Evolutionary conservation across 2,797 vertebrate species (phyloP).

Genomic region (Gallirallus australis): DNA sequence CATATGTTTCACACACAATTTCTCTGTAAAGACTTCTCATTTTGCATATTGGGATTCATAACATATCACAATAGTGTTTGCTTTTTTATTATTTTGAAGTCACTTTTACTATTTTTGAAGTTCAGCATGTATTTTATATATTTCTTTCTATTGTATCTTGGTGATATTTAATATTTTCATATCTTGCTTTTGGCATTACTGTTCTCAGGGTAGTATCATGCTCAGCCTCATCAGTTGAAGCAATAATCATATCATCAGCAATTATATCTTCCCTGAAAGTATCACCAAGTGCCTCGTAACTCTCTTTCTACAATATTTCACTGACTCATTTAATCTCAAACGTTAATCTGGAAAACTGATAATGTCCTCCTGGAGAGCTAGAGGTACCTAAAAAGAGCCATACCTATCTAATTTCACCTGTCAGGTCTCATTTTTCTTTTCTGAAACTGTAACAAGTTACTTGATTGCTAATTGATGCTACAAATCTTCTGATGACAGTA

Average conservation of each 20-base stretch:
- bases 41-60: not conserved
- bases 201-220: not conserved
- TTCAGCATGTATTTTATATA: not conserved
- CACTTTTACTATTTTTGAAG: not conserved
- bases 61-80: not conserved
- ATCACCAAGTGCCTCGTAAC: conserved; percentile 42
- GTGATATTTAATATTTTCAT: conserved; percentile 6
- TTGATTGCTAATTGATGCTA: conserved; percentile 17
- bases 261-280: conserved; percentile 14
- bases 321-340: conserved; percentile 55
- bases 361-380: conserved; percentile 4
- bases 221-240: conserved; percentile 26
- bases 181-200: not conserved
- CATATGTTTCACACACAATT: not conserved
- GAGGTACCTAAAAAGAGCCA: conserved; percentile 9
- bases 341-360: conserved; percentile 46
- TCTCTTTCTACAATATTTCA: conserved; percentile 50
- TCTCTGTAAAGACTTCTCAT: not conserved
- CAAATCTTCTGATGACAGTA: not conserved
- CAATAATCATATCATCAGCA: conserved; percentile 58
- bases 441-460: conserved; percentile 12
- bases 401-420: conserved; percentile 19
- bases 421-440: not conserved
- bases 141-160: not conserved
- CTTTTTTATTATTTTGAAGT: not conserved